Percentiles rank a stretch among this genome's conserved stretches.
Conservation (phyloP, 1,140 invertebrate genomes). For the Scaptomyza hsui region DNA sequence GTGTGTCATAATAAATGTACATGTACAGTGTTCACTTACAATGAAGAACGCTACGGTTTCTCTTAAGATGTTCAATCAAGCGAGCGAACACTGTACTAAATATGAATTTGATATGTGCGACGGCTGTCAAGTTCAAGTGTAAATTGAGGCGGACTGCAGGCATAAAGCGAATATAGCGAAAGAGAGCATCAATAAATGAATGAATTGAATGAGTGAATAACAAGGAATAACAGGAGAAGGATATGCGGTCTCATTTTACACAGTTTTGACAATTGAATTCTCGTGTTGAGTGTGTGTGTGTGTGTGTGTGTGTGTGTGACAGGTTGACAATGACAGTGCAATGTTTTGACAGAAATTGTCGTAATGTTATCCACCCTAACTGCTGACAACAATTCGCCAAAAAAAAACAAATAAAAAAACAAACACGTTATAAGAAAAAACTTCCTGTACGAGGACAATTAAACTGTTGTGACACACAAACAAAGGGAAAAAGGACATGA, state of each 20-base stretch:
- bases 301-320: constrained; percentile 32
- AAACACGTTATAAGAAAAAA: constrained; percentile 9
- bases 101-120: constrained; percentile 3
- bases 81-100: not conserved
- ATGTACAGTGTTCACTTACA: not conserved
- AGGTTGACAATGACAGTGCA: constrained; percentile 65
- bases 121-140: constrained; percentile 62
- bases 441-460: constrained; percentile 45
- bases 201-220: constrained; percentile 21
- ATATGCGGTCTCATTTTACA: constrained; percentile 70
- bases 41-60: not conserved
- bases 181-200: constrained; percentile 33
- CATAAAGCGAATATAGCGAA: constrained; percentile 52
- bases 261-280: constrained; percentile 53
- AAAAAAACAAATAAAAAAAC: no score
- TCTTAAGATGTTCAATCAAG: no score
- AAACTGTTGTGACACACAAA: constrained; percentile 30
- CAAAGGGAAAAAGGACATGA: not conserved
- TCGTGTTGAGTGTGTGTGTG: constrained; percentile 5
- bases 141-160: constrained; percentile 47
- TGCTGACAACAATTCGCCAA: not conserved
- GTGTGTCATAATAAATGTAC: constrained; percentile 20
- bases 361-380: constrained; percentile 53
- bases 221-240: constrained; percentile 49
- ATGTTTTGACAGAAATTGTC: constrained; percentile 79